These are phyloP conservation scores for Periparus ater DNA, from an alignment of 2,797 vertebrate species.

Conservation along the genomic window DNA sequence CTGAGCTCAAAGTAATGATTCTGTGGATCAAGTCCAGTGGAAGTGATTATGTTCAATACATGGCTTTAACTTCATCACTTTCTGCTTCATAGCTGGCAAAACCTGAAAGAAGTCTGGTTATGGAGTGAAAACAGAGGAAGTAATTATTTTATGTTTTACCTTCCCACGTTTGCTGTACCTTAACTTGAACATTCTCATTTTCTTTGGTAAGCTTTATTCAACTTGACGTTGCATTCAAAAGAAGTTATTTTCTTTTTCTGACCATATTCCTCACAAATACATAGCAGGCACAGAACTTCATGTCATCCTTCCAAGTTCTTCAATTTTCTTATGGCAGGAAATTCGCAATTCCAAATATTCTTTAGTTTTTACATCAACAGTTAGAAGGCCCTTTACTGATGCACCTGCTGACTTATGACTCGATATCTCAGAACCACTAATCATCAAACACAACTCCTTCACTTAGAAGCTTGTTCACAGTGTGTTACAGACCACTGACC, in stretches of 20 bases:
- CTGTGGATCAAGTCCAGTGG: neutral
- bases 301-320: neutral
- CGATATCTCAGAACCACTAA: neutral
- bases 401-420: neutral
- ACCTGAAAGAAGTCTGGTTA: neutral
- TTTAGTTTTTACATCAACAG: neutral
- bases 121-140: neutral
- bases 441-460: neutral
- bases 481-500: neutral
- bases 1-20: neutral
- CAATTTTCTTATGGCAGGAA: neutral
- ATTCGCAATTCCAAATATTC: neutral
- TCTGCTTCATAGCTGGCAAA: neutral
- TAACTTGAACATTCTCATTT: neutral
- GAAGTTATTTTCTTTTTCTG: neutral
- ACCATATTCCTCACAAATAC: neutral
- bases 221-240: neutral
- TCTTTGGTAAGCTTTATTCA: neutral
- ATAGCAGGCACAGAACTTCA: neutral
- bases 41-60: neutral
- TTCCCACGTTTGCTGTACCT: neutral
- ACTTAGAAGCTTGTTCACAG: neutral
- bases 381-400: neutral
- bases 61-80: neutral
- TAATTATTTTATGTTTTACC: neutral